Base-by-base conservation (phyloP, 2,888 invertebrate species). In the Sminthurides aquaticus region DNA sequence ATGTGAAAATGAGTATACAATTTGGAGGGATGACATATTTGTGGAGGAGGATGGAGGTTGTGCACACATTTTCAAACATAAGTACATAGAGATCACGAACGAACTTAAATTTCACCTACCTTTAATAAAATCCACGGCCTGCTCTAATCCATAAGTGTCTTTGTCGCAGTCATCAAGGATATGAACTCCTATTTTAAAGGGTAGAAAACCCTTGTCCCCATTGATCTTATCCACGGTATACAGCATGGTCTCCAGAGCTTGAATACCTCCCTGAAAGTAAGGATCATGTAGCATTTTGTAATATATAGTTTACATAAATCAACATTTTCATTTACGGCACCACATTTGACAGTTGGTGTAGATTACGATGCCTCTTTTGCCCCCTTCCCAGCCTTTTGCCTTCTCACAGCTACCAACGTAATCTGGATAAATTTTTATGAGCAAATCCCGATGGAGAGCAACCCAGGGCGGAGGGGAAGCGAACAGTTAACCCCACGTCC, bases 41-140 rank as follows among this genome's bases (percentile, higher is more conserved):
- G n/a, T n/a, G n/a, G n/a, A n/a, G n/a, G n/a, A n/a, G n/a, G n/a
- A n/a, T n/a, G n/a, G n/a, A n/a, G n/a, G n/a, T n/a, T n/a, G 18
- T 48, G 48, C 15, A 48, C 15, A 18, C 15, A 48, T 48, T 15
- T 18, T 48, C 48, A 18, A 48, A 48, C 48, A 15, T 48, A 18
- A 48, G 15, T 48, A 48, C 15, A 15, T n/a, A n/a, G n/a, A n/a
- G n/a, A n/a, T n/a, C n/a, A n/a, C n/a, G n/a, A n/a, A n/a, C n/a
- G 52, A 52, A 15, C 15, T 52, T 52, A 22, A 15, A 20, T 52
- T 52, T 52, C 22, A 15, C 22, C 43, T 81, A 95, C 95, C 94
- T 88, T 94, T 91, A 69, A 95, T 95, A 79, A 95, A 95, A 80
- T 95, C 94, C 20, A 95, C 90, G 20, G 94, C 92, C 87, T 95